phyloP scores from a whole-genome alignment of 2,797 vertebrate genomes.

The Poeciliopsis turneri region DNA sequence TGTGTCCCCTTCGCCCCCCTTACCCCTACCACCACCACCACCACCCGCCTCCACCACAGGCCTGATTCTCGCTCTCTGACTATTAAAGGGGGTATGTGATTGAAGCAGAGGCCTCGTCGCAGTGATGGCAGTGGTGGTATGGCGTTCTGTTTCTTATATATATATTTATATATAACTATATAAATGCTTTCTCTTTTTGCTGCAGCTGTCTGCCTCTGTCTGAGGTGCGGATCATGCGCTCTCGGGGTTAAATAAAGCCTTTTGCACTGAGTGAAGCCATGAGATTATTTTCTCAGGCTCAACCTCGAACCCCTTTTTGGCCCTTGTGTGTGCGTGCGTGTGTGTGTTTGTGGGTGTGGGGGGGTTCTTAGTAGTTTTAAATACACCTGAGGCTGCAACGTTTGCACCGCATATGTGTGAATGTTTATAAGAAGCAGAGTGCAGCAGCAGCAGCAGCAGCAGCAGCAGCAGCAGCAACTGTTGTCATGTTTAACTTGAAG shows the following conservation, averaged over 20 bases:
- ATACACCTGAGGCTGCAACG: conserved; percentile 44
- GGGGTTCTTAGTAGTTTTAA: conserved; percentile 39
- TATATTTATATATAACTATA: neutral
- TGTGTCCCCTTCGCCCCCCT: conserved; percentile 47
- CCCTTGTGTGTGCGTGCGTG: conserved; percentile 12
- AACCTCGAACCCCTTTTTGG: conserved; percentile 10
- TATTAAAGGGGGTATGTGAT: conserved; percentile 73
- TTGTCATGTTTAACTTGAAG: conserved; percentile 24
- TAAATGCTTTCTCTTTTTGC: conserved; percentile 18
- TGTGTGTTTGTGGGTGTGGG: neutral
- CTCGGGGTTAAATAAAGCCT: conserved; percentile 48
- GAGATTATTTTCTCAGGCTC: conserved; percentile 57
- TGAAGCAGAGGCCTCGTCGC: conserved; percentile 77
- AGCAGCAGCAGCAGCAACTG: neutral
- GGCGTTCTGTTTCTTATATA: neutral
- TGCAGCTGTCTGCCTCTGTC: conserved; percentile 34
- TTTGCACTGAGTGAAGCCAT: conserved; percentile 19
- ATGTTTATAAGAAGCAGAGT: conserved; percentile 30
- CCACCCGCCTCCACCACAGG: conserved; percentile 22
- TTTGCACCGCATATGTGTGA: conserved; percentile 68
- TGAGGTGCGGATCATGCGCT: conserved; percentile 25
- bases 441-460: neutral
- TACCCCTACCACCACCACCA: neutral
- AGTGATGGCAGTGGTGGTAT: conserved; percentile 28
- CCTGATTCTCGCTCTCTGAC: conserved; percentile 66